Base-by-base conservation (phyloP, 2,113 vertebrate species). In the Recurvirostra avosetta region DNA sequence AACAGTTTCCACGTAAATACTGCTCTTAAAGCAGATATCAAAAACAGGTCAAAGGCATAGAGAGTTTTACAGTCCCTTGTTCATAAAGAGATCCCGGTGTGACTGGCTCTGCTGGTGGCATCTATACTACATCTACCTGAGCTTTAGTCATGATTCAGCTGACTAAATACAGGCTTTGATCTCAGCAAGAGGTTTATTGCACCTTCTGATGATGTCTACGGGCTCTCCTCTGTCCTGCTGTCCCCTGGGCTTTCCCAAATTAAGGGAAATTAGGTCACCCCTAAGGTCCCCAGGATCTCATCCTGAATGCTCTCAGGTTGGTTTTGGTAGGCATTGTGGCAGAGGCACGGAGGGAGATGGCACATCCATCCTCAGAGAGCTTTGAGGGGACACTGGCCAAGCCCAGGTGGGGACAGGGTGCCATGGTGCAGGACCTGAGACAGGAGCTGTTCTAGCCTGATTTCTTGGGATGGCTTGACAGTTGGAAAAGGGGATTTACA, bases 181-280 rank as follows among this genome's bases (percentile, higher is more conserved):
- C 52, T 30, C 9, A 30, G 45, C 70, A 15, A n/a, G 20, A 20
- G 17, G 6, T 8, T 14, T 26, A 20, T 4, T 30, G 58, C 36
- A 52, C 14, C 61, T 50, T 23, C 34, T 36, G 77, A 8, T 0
- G 5, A 25, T 1, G 6, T 5, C 32, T 15, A 8, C 13, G 3
- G 68, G 58, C 15, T 55, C 38, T 50, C 40, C 29, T 11, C 41
- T 17, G 25, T 16, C 30, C 67, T 41, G 30, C 49, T 29, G 74
- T 27, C 40, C 74, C 63, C 73, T 45, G 27, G 1, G 0, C 34
- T 55, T 59, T 32, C 63, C 38, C 38, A 34, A 23, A 22, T 18
- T 12, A 27, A 53, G 36, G 49, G 49, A 30, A 53, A 40, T 72
- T 16, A 38, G 16, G 40, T 50, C 38, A 70, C 17, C 26, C 45